Base-by-base conservation (phyloP, 1,140 invertebrate species). In the Pogonus chalceus region DNA sequence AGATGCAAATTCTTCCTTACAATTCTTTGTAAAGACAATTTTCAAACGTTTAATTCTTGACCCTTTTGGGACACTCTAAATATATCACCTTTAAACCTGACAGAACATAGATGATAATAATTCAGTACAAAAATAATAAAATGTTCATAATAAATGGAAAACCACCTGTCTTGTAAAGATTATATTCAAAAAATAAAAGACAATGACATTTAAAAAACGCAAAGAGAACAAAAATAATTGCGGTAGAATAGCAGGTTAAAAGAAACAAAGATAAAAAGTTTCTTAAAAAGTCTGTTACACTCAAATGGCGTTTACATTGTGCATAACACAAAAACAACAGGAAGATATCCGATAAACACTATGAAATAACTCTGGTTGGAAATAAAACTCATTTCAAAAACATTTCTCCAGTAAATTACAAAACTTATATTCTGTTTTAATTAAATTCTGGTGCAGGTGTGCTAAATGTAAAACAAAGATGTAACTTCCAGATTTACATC, bases 381-480 rank as follows among this genome's bases (percentile, higher is more conserved):
- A 14, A 43, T 4, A 16, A 43, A 43, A 43, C 37, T 43, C 18
- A 43, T 43, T 43, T 18, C 9, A 16, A 43, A 31, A 43, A 43
- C 37, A 18, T 43, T 43, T 43, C 7, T 43, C 18, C 18, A 43
- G 37, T 43, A 43, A 43, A 43, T 43, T 43, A 18, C 37, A 43
- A 43, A 43, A 43, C 37, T 43, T 43, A 43, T 43, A 43, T 43
- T 12, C 9, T 43, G 37, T 43, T 43, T 43, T 43, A 43, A 43
- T 43, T 43, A 43, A 43, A 43, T 43, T 43, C 37, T 43, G 9
- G 37, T 43, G 18, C 37, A 43, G 37, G 37, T 43, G 37, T n/a
- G n/a, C n/a, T n/a, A n/a, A n/a, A n/a, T n/a, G n/a, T n/a, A n/a
- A n/a, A n/a, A n/a, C n/a, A n/a, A n/a, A n/a, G n/a, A n/a, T n/a